Base-by-base conservation (phyloP, 2,113 vertebrate species). In the Dromaius novaehollandiae region DNA sequence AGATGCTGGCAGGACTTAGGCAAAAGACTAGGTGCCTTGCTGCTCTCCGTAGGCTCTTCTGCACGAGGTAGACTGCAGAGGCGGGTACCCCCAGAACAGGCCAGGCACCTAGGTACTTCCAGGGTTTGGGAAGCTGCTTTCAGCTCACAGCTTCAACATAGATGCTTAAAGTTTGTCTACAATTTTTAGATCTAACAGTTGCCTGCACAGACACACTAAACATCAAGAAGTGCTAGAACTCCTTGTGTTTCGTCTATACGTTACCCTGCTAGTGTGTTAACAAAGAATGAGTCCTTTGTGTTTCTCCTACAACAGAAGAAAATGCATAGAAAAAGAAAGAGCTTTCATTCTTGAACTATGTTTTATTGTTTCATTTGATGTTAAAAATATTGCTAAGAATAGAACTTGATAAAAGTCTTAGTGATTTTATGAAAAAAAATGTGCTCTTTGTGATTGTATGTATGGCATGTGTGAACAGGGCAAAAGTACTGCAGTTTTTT, bases 21-120 rank as follows among this genome's bases (percentile, higher is more conserved):
- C 30, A 19, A 44, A 22, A 58, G 44, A 26, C 34, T 8, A 7
- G 9, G n/a, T 71, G n/a, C 50, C 1, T 0, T 0, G 0, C 21
- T 44, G 50, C 38, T 92, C 38, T 19, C 20, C 34, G 30, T 71
- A 68, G 80, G 38, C 71, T 32, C 42, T 5, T 8, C 63, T 53
- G 18, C 0, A 0, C 68, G 63, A 56, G 66, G 8, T 21, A 26
- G 36, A 18, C 36, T 38, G 50, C 70, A 20, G n/a, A 36, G 48
- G 19, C 19, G 42, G 65, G 66, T 13, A 25, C 30, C 36, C 4
- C 17, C 40, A 64, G 66, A 38, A 58, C 56, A 5, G 36, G 58
- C 69, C 50, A 20, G 28, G 3, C 63, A 60, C 9, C 0, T 2
- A 26, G 71, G 15, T n/a, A 7, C 22, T 87, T 71, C 65, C 51